phyloP scores from a whole-genome alignment of 2,888 invertebrate genomes.

The Rotaria magnacalcarata region DNA sequence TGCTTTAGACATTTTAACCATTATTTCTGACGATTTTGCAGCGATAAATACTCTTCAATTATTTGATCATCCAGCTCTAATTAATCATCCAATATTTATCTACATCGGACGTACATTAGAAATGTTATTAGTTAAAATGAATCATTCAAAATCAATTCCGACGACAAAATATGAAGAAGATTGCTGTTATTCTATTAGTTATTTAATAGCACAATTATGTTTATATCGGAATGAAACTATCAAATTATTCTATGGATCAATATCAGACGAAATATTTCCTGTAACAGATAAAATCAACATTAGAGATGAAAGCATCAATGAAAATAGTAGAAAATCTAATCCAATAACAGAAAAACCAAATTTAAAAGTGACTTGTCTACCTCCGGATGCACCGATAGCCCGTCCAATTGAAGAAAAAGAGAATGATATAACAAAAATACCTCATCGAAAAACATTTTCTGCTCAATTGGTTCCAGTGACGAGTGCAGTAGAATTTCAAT shows the following conservation, averaged over 20 bases:
- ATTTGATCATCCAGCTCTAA: background rate
- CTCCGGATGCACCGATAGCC: background rate
- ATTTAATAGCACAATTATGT: background rate
- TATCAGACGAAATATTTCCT: background rate
- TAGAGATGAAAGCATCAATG: background rate
- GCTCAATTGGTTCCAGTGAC: too few species aligned
- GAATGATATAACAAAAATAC: too few species aligned
- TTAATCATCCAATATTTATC: slow-evolving; percentile 2
- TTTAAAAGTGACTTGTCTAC: background rate
- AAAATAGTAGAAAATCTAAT: background rate
- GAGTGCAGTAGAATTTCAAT: too few species aligned
- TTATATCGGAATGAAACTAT: background rate
- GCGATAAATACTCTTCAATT: background rate
- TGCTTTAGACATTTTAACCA: background rate
- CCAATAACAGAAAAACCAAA: background rate
- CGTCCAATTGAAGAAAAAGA: background rate
- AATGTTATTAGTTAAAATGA: background rate
- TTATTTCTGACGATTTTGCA: background rate
- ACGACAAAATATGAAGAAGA: background rate
- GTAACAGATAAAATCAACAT: background rate
- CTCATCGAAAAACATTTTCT: too few species aligned
- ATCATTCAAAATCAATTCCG: background rate
- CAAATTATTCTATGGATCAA: background rate
- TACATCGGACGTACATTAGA: background rate
- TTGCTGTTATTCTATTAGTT: background rate